Evolutionary conservation across 30 jellyfish, hydroid and myxozoan species (phyloP), one percentile per base, ranked within the genome.

Genomic region (Turritopsis dohrnii): DNA sequence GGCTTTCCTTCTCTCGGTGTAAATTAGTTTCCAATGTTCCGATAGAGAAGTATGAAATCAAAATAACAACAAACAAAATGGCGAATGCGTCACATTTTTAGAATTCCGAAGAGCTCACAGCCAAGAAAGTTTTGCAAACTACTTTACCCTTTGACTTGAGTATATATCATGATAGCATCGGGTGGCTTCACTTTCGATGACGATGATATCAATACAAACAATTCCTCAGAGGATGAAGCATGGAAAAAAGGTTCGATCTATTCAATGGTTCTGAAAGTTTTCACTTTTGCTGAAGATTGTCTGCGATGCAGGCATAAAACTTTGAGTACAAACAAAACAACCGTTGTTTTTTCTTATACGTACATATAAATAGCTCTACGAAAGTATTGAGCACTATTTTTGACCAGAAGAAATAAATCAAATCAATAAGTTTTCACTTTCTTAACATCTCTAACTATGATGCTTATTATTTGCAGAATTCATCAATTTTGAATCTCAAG

Each of bases 151-250:
- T 41, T 13, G 5, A 5, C 13, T 41, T 3, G 60, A 13, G 9
- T 41, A 41, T 41, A 41, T 41, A 41, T 41, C 60, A 69, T 69
- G 77, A 69, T 69, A n/a, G 77, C 77, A 23, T 69, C 77, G 28
- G 77, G 77, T 7, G 77, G 77, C 9, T 69, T 69, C 9, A 69
- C 77, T 23, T 69, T 69, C 77, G 77, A 69, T 21, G 77, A 69
- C 30, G 60, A 41, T 41, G 60, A 41, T 41, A 41, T 41, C 60
- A 41, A 41, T 41, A 41, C 60, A 41, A 69, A 66, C 76, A 66
- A 69, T 27, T 69, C 77, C 31, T 69, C 77, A 69, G 77, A 69
- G 77, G 77, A 69, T 8, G 77, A 69, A 27, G 30, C 0, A n/a
- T 69, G 28, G 1, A 27, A 69, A 0, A 41, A 41, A 41, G 60